Percentiles rank a stretch among this genome's conserved stretches.
Evolutionary conservation across 2,797 vertebrate genomes (phyloP).

Genomic region (Clarias fuscus): DNA sequence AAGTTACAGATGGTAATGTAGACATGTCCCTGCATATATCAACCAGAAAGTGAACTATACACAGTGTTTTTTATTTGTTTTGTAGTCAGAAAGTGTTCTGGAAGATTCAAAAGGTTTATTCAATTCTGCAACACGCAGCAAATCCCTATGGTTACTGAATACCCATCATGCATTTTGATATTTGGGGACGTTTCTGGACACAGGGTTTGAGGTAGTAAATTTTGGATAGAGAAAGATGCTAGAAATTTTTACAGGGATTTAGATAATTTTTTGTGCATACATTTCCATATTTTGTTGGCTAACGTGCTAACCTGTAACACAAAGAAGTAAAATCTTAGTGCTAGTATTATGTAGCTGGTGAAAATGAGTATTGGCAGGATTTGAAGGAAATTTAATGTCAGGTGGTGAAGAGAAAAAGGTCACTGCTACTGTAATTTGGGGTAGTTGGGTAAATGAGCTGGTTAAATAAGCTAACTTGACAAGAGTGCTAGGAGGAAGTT

Average conservation of each 20-base stretch:
- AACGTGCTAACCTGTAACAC: not conserved
- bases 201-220: not conserved
- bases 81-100: not conserved
- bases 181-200: not conserved
- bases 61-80: not conserved
- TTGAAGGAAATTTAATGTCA: not conserved
- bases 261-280: not conserved
- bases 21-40: constrained; percentile 14
- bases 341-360: not conserved
- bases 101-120: not conserved
- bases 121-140: not conserved
- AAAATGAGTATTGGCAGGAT: not conserved
- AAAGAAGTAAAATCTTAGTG: not conserved
- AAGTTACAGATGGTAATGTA: not conserved
- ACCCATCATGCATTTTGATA: constrained; percentile 1
- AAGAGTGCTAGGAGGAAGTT: not conserved
- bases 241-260: not conserved
- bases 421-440: not conserved
- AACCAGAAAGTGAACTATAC: not conserved
- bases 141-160: constrained; percentile 8
- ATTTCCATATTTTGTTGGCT: not conserved
- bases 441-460: not conserved
- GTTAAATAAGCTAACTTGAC: not conserved
- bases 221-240: not conserved
- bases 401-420: no score